phyloP scores from a whole-genome alignment of 2,888 invertebrate species.

The Agonum fuliginosum region DNA sequence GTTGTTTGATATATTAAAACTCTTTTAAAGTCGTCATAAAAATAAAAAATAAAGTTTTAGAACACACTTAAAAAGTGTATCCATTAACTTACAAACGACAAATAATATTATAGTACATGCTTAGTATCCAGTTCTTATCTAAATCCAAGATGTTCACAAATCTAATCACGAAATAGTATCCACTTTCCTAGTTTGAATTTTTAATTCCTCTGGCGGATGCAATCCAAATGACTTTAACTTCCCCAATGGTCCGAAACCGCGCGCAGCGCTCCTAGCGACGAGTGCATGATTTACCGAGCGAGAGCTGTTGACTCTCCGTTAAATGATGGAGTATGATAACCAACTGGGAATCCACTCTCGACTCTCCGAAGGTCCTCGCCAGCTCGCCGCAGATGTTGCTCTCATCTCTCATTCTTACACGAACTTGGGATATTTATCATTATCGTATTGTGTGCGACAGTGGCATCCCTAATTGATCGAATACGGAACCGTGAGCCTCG shows the following conservation, averaged over 20 bases:
- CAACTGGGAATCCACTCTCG: constrained; percentile 39
- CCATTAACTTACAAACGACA: too few species aligned
- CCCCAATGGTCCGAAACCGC: background rate
- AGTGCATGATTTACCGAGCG: constrained; percentile 2
- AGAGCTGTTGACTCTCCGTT: constrained; percentile 24
- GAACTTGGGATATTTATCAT: constrained; percentile 56
- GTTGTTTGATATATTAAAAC: too few species aligned
- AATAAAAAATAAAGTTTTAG: too few species aligned
- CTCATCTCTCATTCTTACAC: constrained; percentile 43
- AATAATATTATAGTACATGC: too few species aligned
- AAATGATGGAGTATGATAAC: constrained; percentile 49
- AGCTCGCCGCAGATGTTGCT: background rate
- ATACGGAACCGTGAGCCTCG: too few species aligned
- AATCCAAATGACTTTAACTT: background rate
- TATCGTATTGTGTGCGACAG: constrained; percentile 19
- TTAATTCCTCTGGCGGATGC: background rate
- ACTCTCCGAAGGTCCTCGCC: background rate
- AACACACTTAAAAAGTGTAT: too few species aligned
- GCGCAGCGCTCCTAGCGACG: background rate
- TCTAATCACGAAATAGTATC: background rate
- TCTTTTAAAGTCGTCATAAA: too few species aligned
- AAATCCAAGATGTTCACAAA: too few species aligned
- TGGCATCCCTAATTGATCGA: constrained; percentile 55
- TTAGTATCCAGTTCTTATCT: too few species aligned
- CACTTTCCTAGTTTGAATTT: background rate